Conservation (phyloP, 2,113 vertebrate genomes). For the Gymnorhina tibicen region DNA sequence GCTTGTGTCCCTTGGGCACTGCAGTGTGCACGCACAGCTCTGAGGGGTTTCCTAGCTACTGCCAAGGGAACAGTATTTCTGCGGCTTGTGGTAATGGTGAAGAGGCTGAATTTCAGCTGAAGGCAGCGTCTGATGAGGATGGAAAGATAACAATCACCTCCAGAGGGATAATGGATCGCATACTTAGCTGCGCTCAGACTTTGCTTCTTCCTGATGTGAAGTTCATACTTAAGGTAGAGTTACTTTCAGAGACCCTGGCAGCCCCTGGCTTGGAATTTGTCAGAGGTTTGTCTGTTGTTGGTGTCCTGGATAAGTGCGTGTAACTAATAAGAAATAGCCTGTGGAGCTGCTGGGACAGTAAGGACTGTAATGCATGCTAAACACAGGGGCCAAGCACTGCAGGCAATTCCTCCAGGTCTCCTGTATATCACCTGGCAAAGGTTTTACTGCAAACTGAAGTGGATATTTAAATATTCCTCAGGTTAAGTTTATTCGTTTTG, state of each 20-base stretch:
- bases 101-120: conserved; percentile 47
- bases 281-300: neutral
- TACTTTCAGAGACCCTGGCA: neutral
- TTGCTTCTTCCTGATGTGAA: neutral
- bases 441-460: conserved; percentile 66
- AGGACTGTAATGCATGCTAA: conserved; percentile 73
- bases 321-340: neutral
- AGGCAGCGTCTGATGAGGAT: conserved; percentile 45
- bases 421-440: conserved; percentile 71
- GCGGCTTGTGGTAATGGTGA: neutral
- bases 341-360: conserved; percentile 43
- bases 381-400: conserved; percentile 63
- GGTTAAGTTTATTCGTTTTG: conserved; percentile 53
- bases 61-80: neutral
- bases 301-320: neutral
- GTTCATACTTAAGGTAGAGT: neutral
- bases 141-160: conserved; percentile 52
- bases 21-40: fast-evolving
- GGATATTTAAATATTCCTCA: conserved; percentile 71
- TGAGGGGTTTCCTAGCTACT: neutral
- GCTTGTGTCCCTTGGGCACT: neutral
- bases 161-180: conserved; percentile 20
- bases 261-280: neutral
- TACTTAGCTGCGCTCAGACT: neutral
- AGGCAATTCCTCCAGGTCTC: conserved; percentile 74